phyloP scores from a whole-genome alignment of 1,140 invertebrate species.

The Thrips palmi region DNA sequence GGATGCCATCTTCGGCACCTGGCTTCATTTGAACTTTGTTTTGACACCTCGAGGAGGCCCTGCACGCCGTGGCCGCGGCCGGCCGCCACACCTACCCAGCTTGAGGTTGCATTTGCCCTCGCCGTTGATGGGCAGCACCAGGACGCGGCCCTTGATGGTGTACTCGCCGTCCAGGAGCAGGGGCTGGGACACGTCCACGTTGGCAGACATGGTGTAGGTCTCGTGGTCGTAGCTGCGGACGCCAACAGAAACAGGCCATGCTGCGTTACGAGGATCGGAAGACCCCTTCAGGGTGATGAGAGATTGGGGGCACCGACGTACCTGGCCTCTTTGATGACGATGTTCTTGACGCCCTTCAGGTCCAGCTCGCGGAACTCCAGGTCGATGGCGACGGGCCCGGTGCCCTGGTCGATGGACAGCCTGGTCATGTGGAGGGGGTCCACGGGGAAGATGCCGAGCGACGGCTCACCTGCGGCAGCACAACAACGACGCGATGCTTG shows the following conservation, averaged over 20 bases:
- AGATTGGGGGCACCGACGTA: no score
- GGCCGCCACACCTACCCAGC: slow-evolving; percentile 4
- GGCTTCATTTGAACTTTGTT: no score
- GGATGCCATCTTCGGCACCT: no score
- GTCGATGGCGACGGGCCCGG: slow-evolving; percentile 1
- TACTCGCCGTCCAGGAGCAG: slow-evolving; percentile 7
- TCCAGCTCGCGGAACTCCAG: slow-evolving; percentile 9
- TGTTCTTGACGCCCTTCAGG: slow-evolving; percentile 4
- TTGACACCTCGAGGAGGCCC: no score
- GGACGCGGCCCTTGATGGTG: slow-evolving; percentile 3
- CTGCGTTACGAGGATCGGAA: no score
- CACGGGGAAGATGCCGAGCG: slow-evolving; percentile 18
- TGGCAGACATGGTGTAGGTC: not conserved
- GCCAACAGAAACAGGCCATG: no score
- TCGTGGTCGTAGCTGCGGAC: slow-evolving; percentile 1
- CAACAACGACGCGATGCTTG: no score
- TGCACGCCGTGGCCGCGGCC: no score
- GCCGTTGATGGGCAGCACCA: slow-evolving; percentile 9
- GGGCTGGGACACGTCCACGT: not conserved
- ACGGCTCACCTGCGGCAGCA: slow-evolving; percentile 16
- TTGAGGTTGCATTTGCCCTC: slow-evolving; percentile 7
- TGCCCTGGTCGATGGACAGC: slow-evolving; percentile 17
- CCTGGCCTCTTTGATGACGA: slow-evolving; percentile 7
- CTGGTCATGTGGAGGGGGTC: slow-evolving; percentile 18
- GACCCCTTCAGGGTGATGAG: no score